Evolutionary conservation across 2,113 vertebrate genomes (phyloP), one percentile per base, ranked within the genome.

Genomic region (Microtus ochrogaster): DNA sequence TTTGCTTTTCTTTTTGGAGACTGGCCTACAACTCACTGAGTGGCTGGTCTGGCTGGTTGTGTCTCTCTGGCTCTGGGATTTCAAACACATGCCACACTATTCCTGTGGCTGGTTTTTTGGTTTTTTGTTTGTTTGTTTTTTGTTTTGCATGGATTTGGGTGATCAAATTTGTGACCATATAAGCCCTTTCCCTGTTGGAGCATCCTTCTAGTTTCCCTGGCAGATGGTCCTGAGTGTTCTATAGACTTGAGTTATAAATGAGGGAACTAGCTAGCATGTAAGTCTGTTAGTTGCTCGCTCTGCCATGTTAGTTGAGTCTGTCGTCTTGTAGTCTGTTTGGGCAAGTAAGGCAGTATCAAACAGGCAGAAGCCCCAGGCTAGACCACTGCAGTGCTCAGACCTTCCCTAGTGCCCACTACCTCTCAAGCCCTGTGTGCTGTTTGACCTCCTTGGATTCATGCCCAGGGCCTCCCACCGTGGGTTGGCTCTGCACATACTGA

Each of bases 261-360:
- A 78, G 24, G 30, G 44, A 78, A 0, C 6, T 82, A 21, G 49
- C 44, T 24, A 65, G 49, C 86, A 10, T 87, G 44, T 79, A 65
- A 24, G 61, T 74, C 36, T 90, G 83, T 22, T 47, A 28, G 39
- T 88, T 89, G 52, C 70, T 97, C 65, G 22, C 52, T 87, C 58
- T 5, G 1, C 33, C 92, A 39, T 72, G 78, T 74, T 72, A 55
- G 7, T 82, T 26, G 22, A n/a, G 65, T 24, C 76, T 52, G 4
- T 66, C 58, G n/a, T 28, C 39, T 30, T 33, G 8, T 44, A 63
- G 68, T 14, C 82, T 33, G 21, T 68, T 74, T 49, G 84, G 49
- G 74, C 26, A 66, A 61, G 65, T 4, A 14, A 47, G 1, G 2
- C 17, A 14, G n/a, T 14, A 16, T 13, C 41, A 39, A 30, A 49